A percentile compares a stretch with the other conserved stretches of the same genome.
Conservation (phyloP, 2,797 vertebrate genomes). For the Gorsachius magnificus region DNA sequence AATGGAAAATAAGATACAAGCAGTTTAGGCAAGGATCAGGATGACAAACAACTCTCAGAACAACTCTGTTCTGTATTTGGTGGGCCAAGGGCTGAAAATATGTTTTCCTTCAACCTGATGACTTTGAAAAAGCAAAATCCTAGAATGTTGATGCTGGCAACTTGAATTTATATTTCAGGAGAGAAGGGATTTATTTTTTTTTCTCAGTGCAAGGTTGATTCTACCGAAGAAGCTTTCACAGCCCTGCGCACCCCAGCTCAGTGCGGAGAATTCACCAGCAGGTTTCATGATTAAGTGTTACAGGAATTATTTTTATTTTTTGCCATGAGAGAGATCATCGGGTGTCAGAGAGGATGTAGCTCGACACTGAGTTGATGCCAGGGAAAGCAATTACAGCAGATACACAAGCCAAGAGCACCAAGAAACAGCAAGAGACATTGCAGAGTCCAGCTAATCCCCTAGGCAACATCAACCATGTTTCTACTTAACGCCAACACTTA, state of each 20-base stretch:
- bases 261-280: neutral
- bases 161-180: constrained; percentile 19
- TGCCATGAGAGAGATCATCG: neutral
- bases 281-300: constrained; percentile 21
- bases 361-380: constrained; percentile 18
- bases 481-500: neutral
- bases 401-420: constrained; percentile 2
- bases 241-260: neutral
- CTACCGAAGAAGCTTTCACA: neutral
- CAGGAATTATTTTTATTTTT: constrained; percentile 28
- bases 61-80: neutral
- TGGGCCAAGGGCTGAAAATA: neutral
- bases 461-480: constrained; percentile 33
- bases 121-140: constrained; percentile 29
- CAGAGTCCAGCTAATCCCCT: constrained; percentile 15
- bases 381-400: constrained; percentile 41
- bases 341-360: neutral
- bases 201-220: neutral
- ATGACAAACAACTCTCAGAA: constrained; percentile 10
- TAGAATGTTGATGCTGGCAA: constrained; percentile 26
- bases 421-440: neutral
- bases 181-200: neutral
- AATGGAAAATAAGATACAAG: constrained; percentile 44
- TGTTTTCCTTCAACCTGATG: constrained; percentile 1
- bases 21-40: neutral